phyloP scores from a whole-genome alignment of 2,113 vertebrate species.

The Laterallus jamaicensis region DNA sequence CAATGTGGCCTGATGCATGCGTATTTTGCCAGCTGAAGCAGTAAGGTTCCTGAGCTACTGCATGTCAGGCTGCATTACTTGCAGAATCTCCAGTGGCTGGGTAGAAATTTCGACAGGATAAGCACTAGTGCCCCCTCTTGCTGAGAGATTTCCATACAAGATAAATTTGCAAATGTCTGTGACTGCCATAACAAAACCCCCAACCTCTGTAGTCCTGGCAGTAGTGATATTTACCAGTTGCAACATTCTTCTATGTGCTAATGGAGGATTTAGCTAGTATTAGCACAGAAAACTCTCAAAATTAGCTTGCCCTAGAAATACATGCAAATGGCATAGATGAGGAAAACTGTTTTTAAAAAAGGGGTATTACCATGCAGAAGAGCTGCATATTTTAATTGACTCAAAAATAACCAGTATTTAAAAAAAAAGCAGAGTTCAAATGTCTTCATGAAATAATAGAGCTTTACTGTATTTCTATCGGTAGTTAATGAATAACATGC shows the following conservation, averaged over 20 bases:
- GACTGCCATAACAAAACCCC: not conserved
- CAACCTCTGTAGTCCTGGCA: not conserved
- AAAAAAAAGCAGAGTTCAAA: not conserved
- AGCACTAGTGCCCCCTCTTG: slow-evolving; percentile 39
- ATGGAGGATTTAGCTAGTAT: not conserved
- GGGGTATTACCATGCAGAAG: not conserved
- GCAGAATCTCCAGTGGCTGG: not conserved
- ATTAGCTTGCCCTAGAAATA: not conserved
- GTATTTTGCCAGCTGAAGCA: not conserved
- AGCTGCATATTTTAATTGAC: not conserved
- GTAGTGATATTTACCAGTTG: not conserved
- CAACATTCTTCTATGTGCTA: not conserved
- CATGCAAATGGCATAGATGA: not conserved
- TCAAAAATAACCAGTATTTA: not conserved
- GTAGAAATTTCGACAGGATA: not conserved
- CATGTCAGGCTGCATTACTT: not conserved
- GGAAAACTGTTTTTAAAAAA: not conserved
- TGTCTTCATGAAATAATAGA: not conserved
- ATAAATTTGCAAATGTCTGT: not conserved
- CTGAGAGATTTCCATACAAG: not conserved
- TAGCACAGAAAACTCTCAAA: not conserved
- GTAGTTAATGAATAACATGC: slow-evolving; percentile 44
- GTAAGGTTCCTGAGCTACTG: not conserved
- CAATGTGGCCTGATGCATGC: not conserved
- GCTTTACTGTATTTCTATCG: not conserved